Base-by-base conservation (phyloP, 2,113 vertebrate species). In the Engystomops pustulosus region DNA sequence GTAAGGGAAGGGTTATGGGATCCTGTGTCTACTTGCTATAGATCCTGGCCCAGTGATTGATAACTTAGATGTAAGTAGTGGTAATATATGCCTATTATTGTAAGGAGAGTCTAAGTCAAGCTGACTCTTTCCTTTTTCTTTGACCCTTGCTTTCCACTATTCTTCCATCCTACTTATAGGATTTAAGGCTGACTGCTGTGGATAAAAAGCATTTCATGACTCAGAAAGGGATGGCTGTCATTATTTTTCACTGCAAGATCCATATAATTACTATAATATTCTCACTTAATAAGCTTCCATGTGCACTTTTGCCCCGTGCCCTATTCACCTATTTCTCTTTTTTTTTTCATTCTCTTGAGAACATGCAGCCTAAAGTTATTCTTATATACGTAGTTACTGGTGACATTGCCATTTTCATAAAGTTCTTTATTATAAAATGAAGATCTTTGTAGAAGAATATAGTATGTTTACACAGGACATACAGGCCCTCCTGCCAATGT, bases 191-290 rank as follows among this genome's bases (percentile, higher is more conserved):
- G 32, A 67, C 62, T 67, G 62, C 62, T 67, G 62, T 36, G 62
- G 62, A 20, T 67, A 36, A 67, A 62, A 67, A 67, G 30, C 62
- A 67, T 67, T 67, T 67, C 30, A 34, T 67, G 62, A 62, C 11
- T 30, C 58, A 62, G 58, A 36, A 36, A 67, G 62, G 5, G 62
- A 67, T 67, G 60, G 27, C 60, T 65, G 62, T 67, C 62, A 36
- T 67, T 67, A 67, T 67, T 67, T 32, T 67, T 20, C 32, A 67
- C 62, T 67, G 17, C 30, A 34, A 36, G 30, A 67, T 7, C 55
- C 32, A 67, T 62, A 67, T 67, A 67, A 67, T 67, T 67, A 67
- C 62, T 67, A 67, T 34, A 67, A 67, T 67, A 36, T 67, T 67
- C 17, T 67, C 15, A 67, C 32, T 67, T 67, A 36, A 36, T 67